A percentile compares a stretch with the other conserved stretches of the same genome.
These are phyloP conservation scores for Cyanoliseus patagonus DNA, from an alignment of 2,113 vertebrate genomes.

Conservation along the genomic window DNA sequence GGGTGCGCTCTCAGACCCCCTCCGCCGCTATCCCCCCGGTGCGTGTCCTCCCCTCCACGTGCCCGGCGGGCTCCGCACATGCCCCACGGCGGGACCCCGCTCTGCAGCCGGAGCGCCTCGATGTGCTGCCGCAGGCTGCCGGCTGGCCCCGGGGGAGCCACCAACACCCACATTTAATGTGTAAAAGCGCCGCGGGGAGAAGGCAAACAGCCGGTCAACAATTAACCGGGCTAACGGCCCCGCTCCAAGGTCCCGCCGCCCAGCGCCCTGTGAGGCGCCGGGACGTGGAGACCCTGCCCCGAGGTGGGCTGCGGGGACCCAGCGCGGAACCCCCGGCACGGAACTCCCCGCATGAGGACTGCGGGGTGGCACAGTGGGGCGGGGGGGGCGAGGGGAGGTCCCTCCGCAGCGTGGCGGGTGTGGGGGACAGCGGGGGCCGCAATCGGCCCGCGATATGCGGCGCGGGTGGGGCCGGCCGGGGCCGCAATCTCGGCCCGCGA, in stretches of 20 bases:
- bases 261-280: accelerated
- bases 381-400: accelerated
- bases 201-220: conserved; percentile 42
- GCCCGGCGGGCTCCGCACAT: background rate
- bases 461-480: background rate
- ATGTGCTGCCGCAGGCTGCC: background rate
- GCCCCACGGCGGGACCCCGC: accelerated
- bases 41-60: background rate
- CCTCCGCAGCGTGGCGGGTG: background rate
- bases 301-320: background rate
- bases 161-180: background rate
- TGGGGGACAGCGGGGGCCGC: background rate
- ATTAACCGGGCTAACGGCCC: background rate
- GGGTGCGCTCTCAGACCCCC: too few relatives aligned
- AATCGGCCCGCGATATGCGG: background rate
- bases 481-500: background rate
- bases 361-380: background rate
- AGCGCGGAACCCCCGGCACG: accelerated
- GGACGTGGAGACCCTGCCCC: background rate
- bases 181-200: background rate
- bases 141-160: background rate
- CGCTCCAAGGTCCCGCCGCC: background rate
- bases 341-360: background rate
- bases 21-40: accelerated
- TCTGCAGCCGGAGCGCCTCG: background rate